Conservation (phyloP, 2,797 vertebrate genomes). For the Orientallactaga sibirica region DNA sequence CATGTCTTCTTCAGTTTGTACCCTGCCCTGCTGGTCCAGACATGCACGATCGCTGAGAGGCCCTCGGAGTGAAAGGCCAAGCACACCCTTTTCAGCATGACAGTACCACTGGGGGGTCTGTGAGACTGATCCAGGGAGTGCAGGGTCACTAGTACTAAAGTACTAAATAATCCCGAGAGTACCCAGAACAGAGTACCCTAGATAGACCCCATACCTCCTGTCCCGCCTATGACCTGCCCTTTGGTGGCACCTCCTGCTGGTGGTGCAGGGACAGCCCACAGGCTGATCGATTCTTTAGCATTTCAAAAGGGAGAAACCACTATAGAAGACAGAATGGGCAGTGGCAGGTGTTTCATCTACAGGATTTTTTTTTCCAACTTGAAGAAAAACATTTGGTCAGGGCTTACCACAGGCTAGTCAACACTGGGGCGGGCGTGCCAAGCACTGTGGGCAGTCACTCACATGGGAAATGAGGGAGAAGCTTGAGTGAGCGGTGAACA, state of each 20-base stretch:
- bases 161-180: not conserved
- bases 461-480: not conserved
- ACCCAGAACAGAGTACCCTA: not conserved
- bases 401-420: not conserved
- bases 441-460: not conserved
- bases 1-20: not conserved
- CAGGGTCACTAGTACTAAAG: not conserved
- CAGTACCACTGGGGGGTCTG: not conserved
- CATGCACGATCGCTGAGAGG: accelerated
- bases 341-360: not conserved
- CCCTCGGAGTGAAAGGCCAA: not conserved
- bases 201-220: accelerated
- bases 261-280: not conserved
- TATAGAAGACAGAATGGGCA: not conserved
- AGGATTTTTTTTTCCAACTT: not conserved
- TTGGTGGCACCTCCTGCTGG: not conserved
- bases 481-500: not conserved
- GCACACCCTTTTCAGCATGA: accelerated
- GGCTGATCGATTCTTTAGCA: not conserved
- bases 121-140: not conserved
- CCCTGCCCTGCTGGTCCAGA: not conserved
- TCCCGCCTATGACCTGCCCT: not conserved
- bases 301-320: constrained; percentile 75
- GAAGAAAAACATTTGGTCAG: not conserved
- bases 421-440: not conserved